A percentile compares a stretch with the other conserved stretches of the same genome.
phyloP scores from a whole-genome alignment of 2,113 vertebrate genomes.

The Turdus rufiventris region DNA sequence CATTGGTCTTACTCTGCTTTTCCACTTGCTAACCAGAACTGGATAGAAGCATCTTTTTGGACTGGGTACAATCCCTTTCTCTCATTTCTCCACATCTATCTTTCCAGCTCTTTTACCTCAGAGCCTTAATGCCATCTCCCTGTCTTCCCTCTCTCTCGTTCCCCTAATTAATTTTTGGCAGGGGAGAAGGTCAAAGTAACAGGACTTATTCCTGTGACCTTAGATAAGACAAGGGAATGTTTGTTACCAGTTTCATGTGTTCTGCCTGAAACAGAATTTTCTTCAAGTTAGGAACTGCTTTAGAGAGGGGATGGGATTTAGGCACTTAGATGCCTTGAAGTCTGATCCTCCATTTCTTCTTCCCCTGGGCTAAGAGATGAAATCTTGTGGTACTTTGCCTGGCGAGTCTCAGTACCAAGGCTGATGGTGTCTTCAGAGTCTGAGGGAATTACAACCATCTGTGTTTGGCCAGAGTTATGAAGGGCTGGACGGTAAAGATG shows the following conservation, averaged over 20 bases:
- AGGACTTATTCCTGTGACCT: neutral
- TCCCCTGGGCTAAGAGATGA: neutral
- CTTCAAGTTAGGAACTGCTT: neutral
- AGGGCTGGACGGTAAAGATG: neutral
- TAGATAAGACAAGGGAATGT: neutral
- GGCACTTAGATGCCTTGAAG: neutral
- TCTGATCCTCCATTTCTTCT: neutral
- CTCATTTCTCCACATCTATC: neutral
- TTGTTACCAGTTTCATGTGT: neutral
- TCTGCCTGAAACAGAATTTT: neutral
- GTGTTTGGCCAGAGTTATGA: slow-evolving; percentile 15
- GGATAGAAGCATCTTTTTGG: neutral
- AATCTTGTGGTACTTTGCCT: neutral
- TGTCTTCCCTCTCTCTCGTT: neutral
- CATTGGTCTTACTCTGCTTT: neutral
- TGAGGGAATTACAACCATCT: slow-evolving; percentile 38
- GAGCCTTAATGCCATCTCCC: neutral
- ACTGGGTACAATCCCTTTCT: neutral
- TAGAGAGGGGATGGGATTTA: neutral
- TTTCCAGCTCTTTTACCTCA: neutral
- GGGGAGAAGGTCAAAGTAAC: neutral
- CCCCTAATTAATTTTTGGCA: neutral
- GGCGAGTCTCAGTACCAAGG: neutral
- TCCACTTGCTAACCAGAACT: neutral
- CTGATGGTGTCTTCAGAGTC: neutral